Evolutionary conservation across 1,140 invertebrate species (phyloP).

Genomic region (Atopsyche davidsoni): DNA sequence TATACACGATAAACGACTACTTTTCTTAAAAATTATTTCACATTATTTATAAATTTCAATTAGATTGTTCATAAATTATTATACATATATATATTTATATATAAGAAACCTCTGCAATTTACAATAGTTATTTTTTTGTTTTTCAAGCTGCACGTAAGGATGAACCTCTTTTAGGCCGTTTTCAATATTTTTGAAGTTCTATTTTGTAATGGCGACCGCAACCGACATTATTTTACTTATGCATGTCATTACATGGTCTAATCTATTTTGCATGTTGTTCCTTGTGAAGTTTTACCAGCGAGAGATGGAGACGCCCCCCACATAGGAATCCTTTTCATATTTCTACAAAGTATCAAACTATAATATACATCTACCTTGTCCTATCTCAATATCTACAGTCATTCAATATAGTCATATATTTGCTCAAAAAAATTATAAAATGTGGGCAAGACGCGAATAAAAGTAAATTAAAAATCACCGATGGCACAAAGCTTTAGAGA

Average conservation of each 20-base stretch:
- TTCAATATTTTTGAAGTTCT: too few species aligned
- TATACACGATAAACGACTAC: conserved; percentile 28
- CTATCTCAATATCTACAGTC: not conserved
- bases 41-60: conserved; percentile 25
- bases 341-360: not conserved
- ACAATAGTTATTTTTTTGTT: too few species aligned
- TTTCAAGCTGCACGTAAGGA: too few species aligned
- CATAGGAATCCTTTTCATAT: too few species aligned
- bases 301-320: not conserved
- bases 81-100: too few species aligned
- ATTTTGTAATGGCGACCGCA: conserved; percentile 1
- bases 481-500: conserved; percentile 3
- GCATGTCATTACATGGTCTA: not conserved
- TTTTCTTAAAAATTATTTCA: conserved; percentile 28
- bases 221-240: conserved; percentile 1
- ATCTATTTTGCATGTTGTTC: conserved; percentile 1
- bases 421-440: not conserved
- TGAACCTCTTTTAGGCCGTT: too few species aligned
- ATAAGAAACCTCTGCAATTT: too few species aligned
- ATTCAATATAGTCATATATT: not conserved
- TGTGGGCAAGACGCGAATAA: conserved; percentile 1
- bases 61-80: conserved; percentile 19
- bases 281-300: conserved; percentile 2
- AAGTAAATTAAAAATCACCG: conserved; percentile 2
- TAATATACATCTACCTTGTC: not conserved